phyloP scores from a whole-genome alignment of 2,797 vertebrate genomes.

The Myioborus miniatus region DNA sequence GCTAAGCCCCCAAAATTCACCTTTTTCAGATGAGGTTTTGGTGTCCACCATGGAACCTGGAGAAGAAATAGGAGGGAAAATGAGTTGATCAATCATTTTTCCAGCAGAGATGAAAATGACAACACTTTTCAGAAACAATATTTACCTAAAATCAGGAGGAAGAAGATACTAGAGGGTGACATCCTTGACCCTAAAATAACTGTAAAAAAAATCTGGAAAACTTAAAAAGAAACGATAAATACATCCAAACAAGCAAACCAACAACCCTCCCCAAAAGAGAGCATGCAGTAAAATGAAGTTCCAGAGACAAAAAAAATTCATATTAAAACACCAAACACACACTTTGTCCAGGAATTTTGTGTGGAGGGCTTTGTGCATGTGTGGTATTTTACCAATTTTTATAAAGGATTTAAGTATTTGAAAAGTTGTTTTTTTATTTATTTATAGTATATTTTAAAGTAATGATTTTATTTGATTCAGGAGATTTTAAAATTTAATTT shows the following conservation, averaged over 20 bases:
- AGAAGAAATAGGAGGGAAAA: neutral
- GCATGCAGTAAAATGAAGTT: neutral
- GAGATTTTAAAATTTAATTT: neutral
- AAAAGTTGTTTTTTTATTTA: neutral
- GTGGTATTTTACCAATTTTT: neutral
- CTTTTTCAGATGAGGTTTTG: neutral
- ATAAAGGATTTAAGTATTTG: neutral
- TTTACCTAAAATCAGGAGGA: neutral
- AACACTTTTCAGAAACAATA: neutral
- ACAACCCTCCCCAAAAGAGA: neutral
- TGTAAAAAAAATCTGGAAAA: neutral
- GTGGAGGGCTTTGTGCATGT: neutral
- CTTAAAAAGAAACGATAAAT: neutral
- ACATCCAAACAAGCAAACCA: neutral
- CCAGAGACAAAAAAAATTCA: neutral
- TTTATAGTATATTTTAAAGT: neutral
- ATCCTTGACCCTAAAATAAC: neutral
- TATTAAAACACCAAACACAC: neutral
- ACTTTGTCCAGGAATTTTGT: neutral
- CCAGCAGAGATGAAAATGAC: neutral
- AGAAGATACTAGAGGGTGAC: neutral
- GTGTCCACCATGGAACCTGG: neutral
- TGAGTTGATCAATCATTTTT: neutral
- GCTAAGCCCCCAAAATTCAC: neutral
- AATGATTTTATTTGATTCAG: neutral